A percentile compares a stretch with the other conserved stretches of the same genome.
Evolutionary conservation across 1,140 invertebrate genomes (phyloP).

Genomic region (Amyelois transitella): DNA sequence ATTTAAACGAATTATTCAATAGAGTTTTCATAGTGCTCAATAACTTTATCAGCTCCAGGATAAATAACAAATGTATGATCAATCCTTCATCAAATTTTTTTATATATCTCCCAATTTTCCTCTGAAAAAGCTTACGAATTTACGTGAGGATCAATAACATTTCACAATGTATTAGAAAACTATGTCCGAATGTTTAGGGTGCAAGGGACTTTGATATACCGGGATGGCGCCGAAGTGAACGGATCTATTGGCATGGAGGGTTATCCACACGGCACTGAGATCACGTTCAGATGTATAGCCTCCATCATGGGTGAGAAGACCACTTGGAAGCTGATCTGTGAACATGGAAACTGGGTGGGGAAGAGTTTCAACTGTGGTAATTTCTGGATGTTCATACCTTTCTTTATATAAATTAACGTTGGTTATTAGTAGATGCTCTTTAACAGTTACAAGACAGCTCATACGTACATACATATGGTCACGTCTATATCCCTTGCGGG

Average conservation of each 20-base stretch:
- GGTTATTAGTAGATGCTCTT: too few species aligned
- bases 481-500: too few species aligned
- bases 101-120: too few species aligned
- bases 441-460: too few species aligned
- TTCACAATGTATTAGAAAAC: constrained; percentile 2
- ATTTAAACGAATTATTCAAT: neutral
- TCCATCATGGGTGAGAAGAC: constrained; percentile 85
- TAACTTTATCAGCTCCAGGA: neutral
- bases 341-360: constrained; percentile 88
- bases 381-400: too few species aligned
- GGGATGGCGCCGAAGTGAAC: constrained; percentile 74
- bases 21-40: neutral
- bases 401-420: too few species aligned
- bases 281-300: constrained; percentile 87
- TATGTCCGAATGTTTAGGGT: constrained; percentile 61
- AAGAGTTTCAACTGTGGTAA: constrained; percentile 80
- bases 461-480: too few species aligned
- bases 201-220: constrained; percentile 80
- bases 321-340: constrained; percentile 88
- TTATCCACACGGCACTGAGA: constrained; percentile 86
- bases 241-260: constrained; percentile 52
- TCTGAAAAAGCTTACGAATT: neutral
- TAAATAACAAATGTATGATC: too few species aligned
- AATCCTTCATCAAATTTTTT: too few species aligned
- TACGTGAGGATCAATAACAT: neutral